Percentiles rank a stretch among this genome's conserved stretches.
Conservation (phyloP, 2,797 vertebrate species). For the Oreochromis grahami region DNA sequence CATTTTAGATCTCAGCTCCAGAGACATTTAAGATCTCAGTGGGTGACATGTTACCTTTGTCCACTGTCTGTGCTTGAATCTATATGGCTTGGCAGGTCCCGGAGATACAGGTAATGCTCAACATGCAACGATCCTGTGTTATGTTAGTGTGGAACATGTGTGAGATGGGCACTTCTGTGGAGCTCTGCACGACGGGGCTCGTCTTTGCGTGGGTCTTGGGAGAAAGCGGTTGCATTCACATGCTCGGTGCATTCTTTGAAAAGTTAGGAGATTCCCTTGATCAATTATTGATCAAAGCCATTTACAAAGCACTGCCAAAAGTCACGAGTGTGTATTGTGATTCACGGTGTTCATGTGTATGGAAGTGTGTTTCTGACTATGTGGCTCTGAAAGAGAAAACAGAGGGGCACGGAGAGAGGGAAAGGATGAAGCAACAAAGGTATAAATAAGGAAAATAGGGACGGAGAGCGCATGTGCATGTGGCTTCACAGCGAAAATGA, state of each 20-base stretch:
- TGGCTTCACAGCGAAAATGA: background rate
- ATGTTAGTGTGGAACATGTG: background rate
- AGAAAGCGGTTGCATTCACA: constrained; percentile 27
- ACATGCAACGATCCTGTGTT: background rate
- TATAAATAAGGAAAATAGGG: background rate
- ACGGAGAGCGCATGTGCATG: background rate
- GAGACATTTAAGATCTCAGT: constrained; percentile 59
- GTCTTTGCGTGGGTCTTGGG: background rate
- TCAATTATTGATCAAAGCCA: constrained; percentile 73
- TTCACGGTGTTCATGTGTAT: background rate
- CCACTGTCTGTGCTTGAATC: constrained; percentile 32
- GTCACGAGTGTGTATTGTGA: constrained; percentile 20
- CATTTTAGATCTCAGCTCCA: constrained; percentile 58
- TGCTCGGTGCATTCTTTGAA: constrained; percentile 42
- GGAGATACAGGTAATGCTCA: constrained; percentile 42
- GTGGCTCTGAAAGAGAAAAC: background rate
- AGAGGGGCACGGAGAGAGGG: background rate
- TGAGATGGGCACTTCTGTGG: background rate
- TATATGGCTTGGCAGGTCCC: constrained; percentile 46
- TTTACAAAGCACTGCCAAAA: constrained; percentile 52
- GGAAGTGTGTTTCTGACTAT: constrained; percentile 8
- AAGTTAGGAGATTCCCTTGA: constrained; percentile 55
- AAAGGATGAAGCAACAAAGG: background rate
- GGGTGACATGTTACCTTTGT: constrained; percentile 42
- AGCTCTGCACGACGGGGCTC: background rate